Evolutionary conservation across 2,888 invertebrate species (phyloP), one percentile per base, ranked within the genome.

Genomic region (Lasioglossum pauxillum): DNA sequence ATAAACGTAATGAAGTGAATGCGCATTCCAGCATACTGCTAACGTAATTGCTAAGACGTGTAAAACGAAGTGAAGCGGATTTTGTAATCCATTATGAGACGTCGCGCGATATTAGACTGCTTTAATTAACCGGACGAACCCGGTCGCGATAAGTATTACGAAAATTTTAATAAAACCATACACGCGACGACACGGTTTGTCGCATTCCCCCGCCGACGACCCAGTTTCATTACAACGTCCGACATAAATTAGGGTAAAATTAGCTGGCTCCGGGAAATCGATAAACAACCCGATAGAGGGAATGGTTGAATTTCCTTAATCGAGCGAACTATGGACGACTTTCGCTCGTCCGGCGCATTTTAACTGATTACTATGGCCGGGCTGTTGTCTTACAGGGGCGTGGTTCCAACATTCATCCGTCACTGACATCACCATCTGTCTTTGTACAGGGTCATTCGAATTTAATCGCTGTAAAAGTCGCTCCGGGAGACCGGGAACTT

Each of bases 361-460:
- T 83, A 53, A 78, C 83, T 83, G 84, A 90, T 90, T 90, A 86
- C 84, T 83, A 78, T 44, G 72, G 27, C 35, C 69, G 82, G 80
- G 53, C 38, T 44, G 82, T 69, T 69, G 12, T 44, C 69, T 84
- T 79, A 35, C 49, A 31, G 44, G 83, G 89, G 89, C 81, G 90
- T 85, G 89, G 89, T 86, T 74, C 84, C 73, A 82, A 75, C 75
- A 77, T 85, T 87, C 87, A 88, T 81, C 72, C 76, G 73, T 79
- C 72, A 49, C 72, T 69, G 76, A 23, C 41, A 44, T 69, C 73
- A n/a, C 79, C 83, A 83, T 89, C 80, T 85, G 89, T 90, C 90
- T 89, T 83, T 82, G 84, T 80, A 77, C 23, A 69, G 67, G 67
- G 31, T 35, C 31, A 35, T 67, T 67, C 67, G 19, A 67, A 67